A percentile compares a stretch with the other conserved stretches of the same genome.
phyloP scores from a whole-genome alignment of 1,140 invertebrate species.

The Papilio xuthus region DNA sequence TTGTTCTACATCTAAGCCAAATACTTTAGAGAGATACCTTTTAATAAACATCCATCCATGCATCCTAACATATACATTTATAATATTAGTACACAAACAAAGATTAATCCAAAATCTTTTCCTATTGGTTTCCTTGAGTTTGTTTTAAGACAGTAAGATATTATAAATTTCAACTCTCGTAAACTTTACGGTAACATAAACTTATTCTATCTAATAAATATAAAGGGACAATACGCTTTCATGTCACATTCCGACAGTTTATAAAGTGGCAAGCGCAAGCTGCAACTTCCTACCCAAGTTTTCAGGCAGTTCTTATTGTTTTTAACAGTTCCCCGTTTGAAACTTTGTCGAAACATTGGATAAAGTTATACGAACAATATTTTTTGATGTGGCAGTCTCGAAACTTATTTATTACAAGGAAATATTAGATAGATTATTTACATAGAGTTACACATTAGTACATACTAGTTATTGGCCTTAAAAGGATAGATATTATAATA shows the following conservation, averaged over 20 bases:
- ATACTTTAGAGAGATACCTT: too few relatives aligned
- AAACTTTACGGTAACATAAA: not conserved
- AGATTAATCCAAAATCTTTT: too few relatives aligned
- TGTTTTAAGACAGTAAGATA: too few relatives aligned
- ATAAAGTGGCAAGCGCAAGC: constrained; percentile 19
- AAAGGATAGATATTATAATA: too few relatives aligned
- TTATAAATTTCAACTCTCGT: too few relatives aligned
- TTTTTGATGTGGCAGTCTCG: constrained; percentile 10
- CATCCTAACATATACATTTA: too few relatives aligned
- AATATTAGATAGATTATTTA: not conserved
- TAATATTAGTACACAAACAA: too few relatives aligned
- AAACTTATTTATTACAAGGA: not conserved
- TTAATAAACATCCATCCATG: too few relatives aligned
- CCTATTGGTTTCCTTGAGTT: too few relatives aligned
- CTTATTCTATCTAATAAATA: not conserved
- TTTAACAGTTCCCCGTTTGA: constrained; percentile 21
- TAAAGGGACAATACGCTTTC: not conserved
- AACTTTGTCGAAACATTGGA: constrained; percentile 21
- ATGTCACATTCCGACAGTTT: constrained; percentile 21
- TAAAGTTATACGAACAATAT: constrained; percentile 21
- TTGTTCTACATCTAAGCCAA: too few relatives aligned
- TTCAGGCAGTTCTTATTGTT: constrained; percentile 14
- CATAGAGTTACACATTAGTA: too few relatives aligned
- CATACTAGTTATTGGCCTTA: too few relatives aligned
- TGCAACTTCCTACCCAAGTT: constrained; percentile 4